Percentiles rank a stretch among this genome's conserved stretches.
Conservation (phyloP, 2,888 invertebrate species). For the Masnerella sp. region DNA sequence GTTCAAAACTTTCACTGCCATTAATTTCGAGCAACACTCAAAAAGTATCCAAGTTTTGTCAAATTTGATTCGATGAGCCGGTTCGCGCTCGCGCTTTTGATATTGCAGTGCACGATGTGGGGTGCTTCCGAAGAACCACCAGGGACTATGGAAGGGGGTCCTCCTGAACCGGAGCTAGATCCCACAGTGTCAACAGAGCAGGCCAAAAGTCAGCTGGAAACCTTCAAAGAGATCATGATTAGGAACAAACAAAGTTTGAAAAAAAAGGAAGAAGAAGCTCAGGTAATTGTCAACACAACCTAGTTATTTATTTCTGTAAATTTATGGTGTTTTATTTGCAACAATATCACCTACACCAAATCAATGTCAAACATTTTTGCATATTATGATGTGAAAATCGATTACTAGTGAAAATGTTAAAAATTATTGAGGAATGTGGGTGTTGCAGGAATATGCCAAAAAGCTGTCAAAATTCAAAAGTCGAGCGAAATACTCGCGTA, state of each 20-base stretch:
- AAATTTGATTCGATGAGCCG: slow-evolving; percentile 68
- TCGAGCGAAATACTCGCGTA: slow-evolving; percentile 72
- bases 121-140: slow-evolving; percentile 70
- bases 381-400: too few species aligned
- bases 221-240: slow-evolving; percentile 73
- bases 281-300: slow-evolving; percentile 69
- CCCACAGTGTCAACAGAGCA: slow-evolving; percentile 68
- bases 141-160: slow-evolving; percentile 66
- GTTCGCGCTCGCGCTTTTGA: slow-evolving; percentile 69
- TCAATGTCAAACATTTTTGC: too few species aligned
- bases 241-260: slow-evolving; percentile 72
- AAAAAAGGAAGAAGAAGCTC: slow-evolving; percentile 74
- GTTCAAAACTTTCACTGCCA: slow-evolving; percentile 74
- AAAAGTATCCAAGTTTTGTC: slow-evolving; percentile 33
- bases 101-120: slow-evolving; percentile 74
- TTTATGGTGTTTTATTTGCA: not conserved
- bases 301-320: not conserved
- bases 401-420: too few species aligned
- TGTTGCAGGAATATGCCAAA: slow-evolving; percentile 74
- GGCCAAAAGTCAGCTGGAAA: slow-evolving; percentile 70
- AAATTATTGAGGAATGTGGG: not conserved
- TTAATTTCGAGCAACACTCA: slow-evolving; percentile 61
- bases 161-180: slow-evolving; percentile 63
- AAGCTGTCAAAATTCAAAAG: slow-evolving; percentile 77
- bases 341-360: too few species aligned